Percentiles rank a stretch among this genome's conserved stretches.
Conservation (phyloP, 1,140 invertebrate genomes). For the Araneus ventricosus region DNA sequence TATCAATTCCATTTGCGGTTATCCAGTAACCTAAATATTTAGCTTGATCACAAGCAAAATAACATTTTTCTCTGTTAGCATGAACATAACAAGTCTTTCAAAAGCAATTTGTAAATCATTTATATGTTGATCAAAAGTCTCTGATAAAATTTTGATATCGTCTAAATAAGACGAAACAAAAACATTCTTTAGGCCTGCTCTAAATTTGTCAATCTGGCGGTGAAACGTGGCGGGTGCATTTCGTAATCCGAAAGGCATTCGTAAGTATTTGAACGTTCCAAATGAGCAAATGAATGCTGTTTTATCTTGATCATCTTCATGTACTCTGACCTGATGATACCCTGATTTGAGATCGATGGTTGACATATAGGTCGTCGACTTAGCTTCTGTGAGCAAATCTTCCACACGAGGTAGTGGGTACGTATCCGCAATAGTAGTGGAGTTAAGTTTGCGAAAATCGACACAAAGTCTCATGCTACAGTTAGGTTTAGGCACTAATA, state of each 20-base stretch:
- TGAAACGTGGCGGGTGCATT: conserved; percentile 79
- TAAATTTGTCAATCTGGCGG: conserved; percentile 78
- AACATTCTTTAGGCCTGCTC: conserved; percentile 38
- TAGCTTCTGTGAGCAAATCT: conserved; percentile 45
- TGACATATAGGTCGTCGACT: neutral
- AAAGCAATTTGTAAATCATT: neutral
- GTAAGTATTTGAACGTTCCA: conserved; percentile 76
- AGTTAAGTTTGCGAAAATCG: conserved; percentile 33
- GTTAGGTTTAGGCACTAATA: conserved; percentile 78
- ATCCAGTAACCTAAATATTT: conserved; percentile 49
- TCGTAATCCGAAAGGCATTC: conserved; percentile 80
- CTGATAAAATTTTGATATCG: conserved; percentile 64
- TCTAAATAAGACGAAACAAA: neutral
- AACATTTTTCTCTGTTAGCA: conserved; percentile 27
- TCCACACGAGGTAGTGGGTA: conserved; percentile 44
- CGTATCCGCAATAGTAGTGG: neutral
- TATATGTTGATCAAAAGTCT: conserved; percentile 57
- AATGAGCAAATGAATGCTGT: conserved; percentile 80
- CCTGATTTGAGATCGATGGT: conserved; percentile 44
- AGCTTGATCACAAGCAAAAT: neutral
- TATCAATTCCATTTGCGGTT: conserved; percentile 74
- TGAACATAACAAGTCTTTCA: conserved; percentile 23
- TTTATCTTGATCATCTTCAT: conserved; percentile 78
- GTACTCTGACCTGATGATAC: conserved; percentile 75
- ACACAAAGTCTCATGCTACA: conserved; percentile 68